Evolutionary conservation across 2,888 invertebrate genomes (phyloP), one percentile per base, ranked within the genome.

Genomic region (Dioctria rufipes): DNA sequence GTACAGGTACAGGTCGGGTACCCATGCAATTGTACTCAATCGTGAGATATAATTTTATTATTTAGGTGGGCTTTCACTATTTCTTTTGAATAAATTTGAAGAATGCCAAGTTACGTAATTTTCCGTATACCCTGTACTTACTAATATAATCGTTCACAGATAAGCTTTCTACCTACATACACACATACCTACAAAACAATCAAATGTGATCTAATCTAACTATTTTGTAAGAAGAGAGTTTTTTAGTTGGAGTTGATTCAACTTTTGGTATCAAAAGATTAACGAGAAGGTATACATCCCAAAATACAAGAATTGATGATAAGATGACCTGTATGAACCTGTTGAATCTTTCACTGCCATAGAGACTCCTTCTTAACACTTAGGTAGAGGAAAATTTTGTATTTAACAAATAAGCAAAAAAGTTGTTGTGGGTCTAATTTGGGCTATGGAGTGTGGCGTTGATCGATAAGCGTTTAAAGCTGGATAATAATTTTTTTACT

Each of bases 11-110:
- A 25, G 25, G 25, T 25, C 25, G 2, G 25, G 25, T 25, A 25
- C 25, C 25, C 25, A 25, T 25, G 25, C 25, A 25, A 25, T 25
- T 39, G 60, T 25, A 61, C 60, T 58, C 42, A 60, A 60, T 73
- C 58, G 73, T 73, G 73, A 60, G 73, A 73, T 73, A 25, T 25
- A 73, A 73, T 73, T 73, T 5, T 5, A 13, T 42, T 73, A 58
- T 73, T 73, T 73, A 60, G 51, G 60, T 40, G 58, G 73, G 73
- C 73, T 73, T 73, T 73, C 73, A 73, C 73, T 73, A 60, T 60
- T 73, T 73, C 73, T 60, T 73, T 60, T 13, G 42, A 60, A 54
- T 40, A 42, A 73, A 58, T 73, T 73, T 60, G 25, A 73, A 58
- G 73, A 58, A 73, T 73, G 71, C 40, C 25, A 11, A 61, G 25